A percentile compares a stretch with the other conserved stretches of the same genome.
These are phyloP conservation scores for Dasypus novemcinctus DNA, from an alignment of 2,113 vertebrate species.

Conservation along the genomic window DNA sequence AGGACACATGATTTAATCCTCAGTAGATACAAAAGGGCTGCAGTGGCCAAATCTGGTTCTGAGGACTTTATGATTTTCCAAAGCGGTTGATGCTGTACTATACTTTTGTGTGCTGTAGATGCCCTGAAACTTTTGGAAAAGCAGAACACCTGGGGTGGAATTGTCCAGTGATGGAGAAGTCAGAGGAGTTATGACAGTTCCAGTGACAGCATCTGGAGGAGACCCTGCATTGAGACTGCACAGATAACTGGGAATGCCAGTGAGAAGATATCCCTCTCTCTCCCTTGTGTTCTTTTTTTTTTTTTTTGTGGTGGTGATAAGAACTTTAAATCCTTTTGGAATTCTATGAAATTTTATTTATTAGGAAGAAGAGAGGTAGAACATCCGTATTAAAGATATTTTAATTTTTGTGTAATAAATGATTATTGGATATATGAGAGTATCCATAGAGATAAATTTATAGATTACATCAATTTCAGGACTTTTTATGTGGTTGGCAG, in stretches of 20 bases:
- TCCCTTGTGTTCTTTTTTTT: no score
- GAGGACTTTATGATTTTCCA: constrained; percentile 5
- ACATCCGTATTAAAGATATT: not conserved
- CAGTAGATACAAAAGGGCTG: not conserved
- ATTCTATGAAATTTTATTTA: constrained; percentile 37
- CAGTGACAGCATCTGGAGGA: not conserved
- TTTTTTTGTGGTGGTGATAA: no score
- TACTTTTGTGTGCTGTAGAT: not conserved
- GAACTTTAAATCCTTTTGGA: not conserved
- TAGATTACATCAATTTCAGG: not conserved
- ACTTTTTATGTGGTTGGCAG: not conserved
- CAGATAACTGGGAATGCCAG: not conserved
- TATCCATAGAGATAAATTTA: not conserved
- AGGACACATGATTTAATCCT: no score
- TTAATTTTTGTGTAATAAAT: not conserved
- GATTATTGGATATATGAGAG: not conserved
- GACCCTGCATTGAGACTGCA: not conserved
- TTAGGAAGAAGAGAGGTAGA: constrained; percentile 15
- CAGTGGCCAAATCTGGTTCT: not conserved
- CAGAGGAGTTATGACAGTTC: not conserved
- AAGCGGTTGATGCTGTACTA: not conserved
- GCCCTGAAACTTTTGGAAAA: not conserved
- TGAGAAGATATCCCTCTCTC: not conserved
- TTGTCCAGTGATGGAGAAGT: not conserved
- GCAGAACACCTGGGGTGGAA: not conserved